phyloP scores from a whole-genome alignment of 2,888 invertebrate genomes.

The Acrocyrtus sp. region DNA sequence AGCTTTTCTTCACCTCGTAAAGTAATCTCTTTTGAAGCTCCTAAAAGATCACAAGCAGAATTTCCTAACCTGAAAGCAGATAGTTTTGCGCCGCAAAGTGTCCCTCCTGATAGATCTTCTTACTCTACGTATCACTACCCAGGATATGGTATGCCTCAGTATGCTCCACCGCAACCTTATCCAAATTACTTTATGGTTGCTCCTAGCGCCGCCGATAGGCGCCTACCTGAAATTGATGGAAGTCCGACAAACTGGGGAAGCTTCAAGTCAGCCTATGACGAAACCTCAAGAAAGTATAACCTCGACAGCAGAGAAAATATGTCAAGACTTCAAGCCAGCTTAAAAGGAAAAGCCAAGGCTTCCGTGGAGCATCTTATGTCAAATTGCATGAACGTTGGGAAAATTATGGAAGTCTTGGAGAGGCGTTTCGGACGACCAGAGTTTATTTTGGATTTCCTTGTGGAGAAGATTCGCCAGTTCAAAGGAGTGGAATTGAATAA shows the following conservation, averaged over 20 bases:
- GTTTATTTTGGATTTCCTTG: background rate
- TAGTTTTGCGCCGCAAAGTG: too few relatives aligned
- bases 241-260: background rate
- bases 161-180: too few relatives aligned
- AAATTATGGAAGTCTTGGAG: background rate
- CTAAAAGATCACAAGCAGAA: too few relatives aligned
- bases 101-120: too few relatives aligned
- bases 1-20: too few relatives aligned
- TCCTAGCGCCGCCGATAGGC: background rate
- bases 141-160: too few relatives aligned
- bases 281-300: background rate
- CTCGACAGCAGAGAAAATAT: background rate
- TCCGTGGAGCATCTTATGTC: background rate
- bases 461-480: background rate
- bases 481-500: background rate
- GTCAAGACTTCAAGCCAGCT: background rate
- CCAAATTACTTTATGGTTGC: too few relatives aligned
- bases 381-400: background rate
- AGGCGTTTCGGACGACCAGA: background rate
- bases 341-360: background rate
- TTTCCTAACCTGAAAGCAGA: too few relatives aligned
- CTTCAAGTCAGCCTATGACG: background rate
- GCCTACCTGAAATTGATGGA: background rate
- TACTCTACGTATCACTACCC: too few relatives aligned
- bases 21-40: too few relatives aligned